Evolutionary conservation across 2,113 vertebrate genomes (phyloP).

Genomic region (Pampusana beccarii): DNA sequence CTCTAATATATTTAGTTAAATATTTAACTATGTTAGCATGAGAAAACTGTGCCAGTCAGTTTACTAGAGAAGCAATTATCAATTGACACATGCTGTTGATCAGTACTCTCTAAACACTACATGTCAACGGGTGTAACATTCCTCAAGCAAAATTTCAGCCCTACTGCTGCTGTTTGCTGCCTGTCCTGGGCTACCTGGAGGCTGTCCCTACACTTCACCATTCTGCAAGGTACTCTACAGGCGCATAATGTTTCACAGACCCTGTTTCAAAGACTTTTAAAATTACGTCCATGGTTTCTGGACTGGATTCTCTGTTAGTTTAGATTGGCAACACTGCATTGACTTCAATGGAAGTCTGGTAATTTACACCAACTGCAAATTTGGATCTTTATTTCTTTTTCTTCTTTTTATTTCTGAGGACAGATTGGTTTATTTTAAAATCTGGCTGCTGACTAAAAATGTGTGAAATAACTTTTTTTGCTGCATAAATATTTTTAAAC

Average conservation of each 20-base stretch:
- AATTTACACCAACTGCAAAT: conserved; percentile 43
- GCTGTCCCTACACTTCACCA: rapidly evolving
- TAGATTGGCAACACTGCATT: conserved; percentile 33
- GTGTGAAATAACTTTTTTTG: conserved; percentile 63
- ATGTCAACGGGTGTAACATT: not conserved
- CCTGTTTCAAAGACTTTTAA: not conserved
- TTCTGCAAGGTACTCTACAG: not conserved
- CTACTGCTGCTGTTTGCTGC: not conserved
- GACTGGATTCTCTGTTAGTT: conserved; percentile 24
- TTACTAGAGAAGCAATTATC: not conserved
- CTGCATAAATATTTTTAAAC: conserved; percentile 56
- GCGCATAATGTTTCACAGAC: not conserved
- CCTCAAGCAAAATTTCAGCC: not conserved
- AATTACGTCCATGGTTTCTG: not conserved
- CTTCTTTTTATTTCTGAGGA: conserved; percentile 56
- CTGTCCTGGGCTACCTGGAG: not conserved
- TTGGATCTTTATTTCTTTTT: conserved; percentile 62
- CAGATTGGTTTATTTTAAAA: conserved; percentile 65
- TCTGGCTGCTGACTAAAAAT: conserved; percentile 40
- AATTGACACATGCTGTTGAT: not conserved
- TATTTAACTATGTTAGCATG: not conserved
- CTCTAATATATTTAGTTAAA: not conserved
- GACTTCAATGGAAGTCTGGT: conserved; percentile 34
- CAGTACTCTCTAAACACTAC: not conserved
- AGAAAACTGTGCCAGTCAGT: not conserved